Conservation (phyloP, 2,797 vertebrate genomes). For the Amblyraja radiata region DNA sequence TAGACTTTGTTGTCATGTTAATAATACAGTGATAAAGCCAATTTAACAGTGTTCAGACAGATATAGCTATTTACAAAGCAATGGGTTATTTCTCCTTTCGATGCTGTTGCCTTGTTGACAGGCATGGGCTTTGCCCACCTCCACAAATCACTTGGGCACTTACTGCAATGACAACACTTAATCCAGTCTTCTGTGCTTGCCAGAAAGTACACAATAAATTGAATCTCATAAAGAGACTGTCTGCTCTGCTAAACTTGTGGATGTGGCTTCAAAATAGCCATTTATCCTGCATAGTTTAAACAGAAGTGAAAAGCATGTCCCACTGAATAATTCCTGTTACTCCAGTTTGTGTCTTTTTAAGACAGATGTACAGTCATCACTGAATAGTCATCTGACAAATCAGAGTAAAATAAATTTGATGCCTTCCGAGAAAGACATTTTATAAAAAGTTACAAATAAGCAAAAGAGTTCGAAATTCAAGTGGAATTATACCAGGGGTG, state of each 20-base stretch:
- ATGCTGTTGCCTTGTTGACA: background rate
- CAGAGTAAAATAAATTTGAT: background rate
- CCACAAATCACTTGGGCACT: background rate
- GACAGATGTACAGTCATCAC: background rate
- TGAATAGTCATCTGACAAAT: background rate
- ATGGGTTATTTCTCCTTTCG: background rate
- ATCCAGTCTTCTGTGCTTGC: background rate
- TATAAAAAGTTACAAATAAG: background rate
- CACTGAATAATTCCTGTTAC: background rate
- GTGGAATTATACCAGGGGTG: background rate
- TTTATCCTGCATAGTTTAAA: background rate
- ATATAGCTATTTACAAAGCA: background rate
- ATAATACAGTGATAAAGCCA: background rate
- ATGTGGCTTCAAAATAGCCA: constrained; percentile 7
- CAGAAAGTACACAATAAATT: background rate
- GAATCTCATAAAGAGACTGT: background rate
- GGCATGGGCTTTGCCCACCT: background rate
- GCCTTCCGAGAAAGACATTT: background rate
- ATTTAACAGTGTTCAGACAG: background rate
- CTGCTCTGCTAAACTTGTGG: background rate
- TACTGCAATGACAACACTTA: background rate
- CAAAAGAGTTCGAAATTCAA: background rate
- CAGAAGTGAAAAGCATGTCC: background rate
- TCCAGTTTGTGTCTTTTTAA: background rate
- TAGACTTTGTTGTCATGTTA: background rate